A percentile compares a stretch with the other conserved stretches of the same genome.
Conservation (phyloP, 2,888 invertebrate species). For the Tetheella fluctuosa region DNA sequence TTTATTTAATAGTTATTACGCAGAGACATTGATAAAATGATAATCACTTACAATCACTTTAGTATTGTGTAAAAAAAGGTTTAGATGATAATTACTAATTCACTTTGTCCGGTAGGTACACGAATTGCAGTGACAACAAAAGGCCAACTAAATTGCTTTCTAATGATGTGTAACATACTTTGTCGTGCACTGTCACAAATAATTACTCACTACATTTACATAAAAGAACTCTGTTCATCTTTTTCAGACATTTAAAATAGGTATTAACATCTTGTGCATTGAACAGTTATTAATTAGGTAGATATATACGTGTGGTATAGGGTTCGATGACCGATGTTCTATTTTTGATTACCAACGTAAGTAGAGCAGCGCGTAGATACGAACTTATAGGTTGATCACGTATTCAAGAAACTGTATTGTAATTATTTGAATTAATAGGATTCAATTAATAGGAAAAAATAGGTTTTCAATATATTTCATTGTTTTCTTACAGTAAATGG, state of each 20-base stretch:
- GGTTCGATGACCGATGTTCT: conserved; percentile 59
- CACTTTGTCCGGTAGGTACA: too few relatives aligned
- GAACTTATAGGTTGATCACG: conserved; percentile 23
- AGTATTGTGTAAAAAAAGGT: too few relatives aligned
- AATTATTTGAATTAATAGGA: too few relatives aligned
- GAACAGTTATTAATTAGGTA: conserved; percentile 45
- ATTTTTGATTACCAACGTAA: conserved; percentile 48
- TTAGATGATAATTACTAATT: too few relatives aligned
- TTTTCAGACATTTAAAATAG: background rate
- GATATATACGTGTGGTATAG: conserved; percentile 42
- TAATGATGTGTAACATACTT: background rate
- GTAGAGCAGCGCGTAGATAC: conserved; percentile 28
- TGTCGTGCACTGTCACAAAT: background rate
- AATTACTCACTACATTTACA: background rate
- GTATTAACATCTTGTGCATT: background rate
- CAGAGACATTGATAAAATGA: too few relatives aligned
- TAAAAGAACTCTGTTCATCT: background rate
- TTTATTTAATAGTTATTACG: too few relatives aligned
- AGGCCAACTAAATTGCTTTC: background rate
- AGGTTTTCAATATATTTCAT: conserved; percentile 2
- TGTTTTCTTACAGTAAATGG: background rate
- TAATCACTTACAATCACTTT: too few relatives aligned
- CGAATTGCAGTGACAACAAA: background rate
- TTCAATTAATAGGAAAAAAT: too few relatives aligned
- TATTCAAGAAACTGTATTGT: conserved; percentile 21